Conservation (phyloP, 2,113 vertebrate genomes). For the Labeo rohita region DNA sequence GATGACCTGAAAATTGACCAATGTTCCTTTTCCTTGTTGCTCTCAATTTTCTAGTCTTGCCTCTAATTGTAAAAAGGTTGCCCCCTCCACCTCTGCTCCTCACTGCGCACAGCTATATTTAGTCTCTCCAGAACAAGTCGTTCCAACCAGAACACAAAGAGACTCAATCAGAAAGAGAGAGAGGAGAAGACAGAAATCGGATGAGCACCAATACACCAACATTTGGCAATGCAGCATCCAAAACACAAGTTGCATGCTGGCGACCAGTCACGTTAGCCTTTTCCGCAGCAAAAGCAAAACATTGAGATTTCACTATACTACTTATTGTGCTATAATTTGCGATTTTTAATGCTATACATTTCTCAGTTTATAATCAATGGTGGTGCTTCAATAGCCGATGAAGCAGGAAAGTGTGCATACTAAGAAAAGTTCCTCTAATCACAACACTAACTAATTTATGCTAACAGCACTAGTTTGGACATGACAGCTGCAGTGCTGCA, state of each 20-base stretch:
- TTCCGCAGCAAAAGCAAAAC: neutral
- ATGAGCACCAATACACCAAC: neutral
- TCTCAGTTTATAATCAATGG: neutral
- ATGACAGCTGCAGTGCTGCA: neutral
- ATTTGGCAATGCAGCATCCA: neutral
- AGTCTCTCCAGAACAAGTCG: conserved; percentile 57
- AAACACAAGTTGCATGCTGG: neutral
- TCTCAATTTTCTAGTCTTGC: conserved; percentile 39
- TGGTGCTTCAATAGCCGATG: neutral
- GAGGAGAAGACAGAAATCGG: conserved; percentile 37
- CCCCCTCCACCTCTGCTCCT: conserved; percentile 42
- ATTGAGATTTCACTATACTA: neutral
- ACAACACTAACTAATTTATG: neutral
- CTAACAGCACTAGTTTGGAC: neutral
- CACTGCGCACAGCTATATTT: conserved; percentile 58
- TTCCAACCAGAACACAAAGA: conserved; percentile 53
- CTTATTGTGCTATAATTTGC: neutral
- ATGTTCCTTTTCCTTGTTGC: conserved; percentile 8
- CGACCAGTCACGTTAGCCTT: neutral
- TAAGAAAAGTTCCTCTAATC: neutral
- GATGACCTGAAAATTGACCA: conserved; percentile 43
- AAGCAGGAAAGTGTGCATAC: neutral
- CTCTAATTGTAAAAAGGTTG: conserved; percentile 51
- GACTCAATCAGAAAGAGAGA: conserved; percentile 28
- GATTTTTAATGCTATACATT: neutral